Evolutionary conservation across 2,797 vertebrate genomes (phyloP), one percentile per base, ranked within the genome.

Genomic region (Coregonus sp.): DNA sequence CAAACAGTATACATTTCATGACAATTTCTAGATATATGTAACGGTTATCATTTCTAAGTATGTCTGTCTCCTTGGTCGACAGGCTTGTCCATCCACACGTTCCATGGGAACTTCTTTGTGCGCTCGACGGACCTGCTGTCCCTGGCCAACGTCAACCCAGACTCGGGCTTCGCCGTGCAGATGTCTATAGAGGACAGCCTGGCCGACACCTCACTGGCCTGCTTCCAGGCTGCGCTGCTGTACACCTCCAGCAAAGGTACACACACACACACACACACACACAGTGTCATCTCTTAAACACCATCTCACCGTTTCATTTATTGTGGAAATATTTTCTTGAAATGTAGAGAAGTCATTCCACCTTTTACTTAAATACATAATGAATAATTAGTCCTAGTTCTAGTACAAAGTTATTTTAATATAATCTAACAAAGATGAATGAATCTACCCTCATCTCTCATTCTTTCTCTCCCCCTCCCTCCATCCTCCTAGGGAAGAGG

Each of bases 31-130:
- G 40, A 3, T 47, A 0, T 16, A 18, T 63, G 25, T 63, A 59
- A n/a, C 2, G 1, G 56, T 72, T 3, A 25, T 56, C 5, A 29
- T 72, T 16, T 35, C 2, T 5, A 14, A 18, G 50, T 18, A 14
- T 18, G 50, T 18, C 33, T 18, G 40, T 73, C 16, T 56, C 11
- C 1, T 47, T 4, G 18, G 11, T 71, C 50, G 6, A 29, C 87
- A 99, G 98, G 98, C 88, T 94, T 99, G 82, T 98, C 98, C 75
- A 99, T 99, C 94, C 98, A 99, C 74, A 99, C 98, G 20, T 99
- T 99, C 76, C 98, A 99, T 4, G 98, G 98, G 2, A 99, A 99
- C 92, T 98, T 99, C 92, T 99, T 99, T 75, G 98, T 99, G 75
- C 96, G 98, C 80, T 99, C 98, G 81, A 99, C 98, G 51, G 98